Evolutionary conservation across 2,888 invertebrate genomes (phyloP), one percentile per base, ranked within the genome.

Genomic region (Agrotis puta): DNA sequence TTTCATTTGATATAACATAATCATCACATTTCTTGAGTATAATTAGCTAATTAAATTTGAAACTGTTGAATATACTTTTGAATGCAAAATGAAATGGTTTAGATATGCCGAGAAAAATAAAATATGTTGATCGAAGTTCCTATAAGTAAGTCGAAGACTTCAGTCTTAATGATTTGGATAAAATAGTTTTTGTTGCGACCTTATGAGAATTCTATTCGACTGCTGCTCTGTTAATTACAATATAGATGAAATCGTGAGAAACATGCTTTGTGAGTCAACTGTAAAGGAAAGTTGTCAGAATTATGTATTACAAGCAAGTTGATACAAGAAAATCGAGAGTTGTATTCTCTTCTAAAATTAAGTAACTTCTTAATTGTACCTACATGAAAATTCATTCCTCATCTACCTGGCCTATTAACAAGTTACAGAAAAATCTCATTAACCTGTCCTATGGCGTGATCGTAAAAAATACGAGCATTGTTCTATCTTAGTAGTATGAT

Each of bases 241-340:
- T 43, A 16, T 20, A 50, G n/a, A 43, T 72, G n/a, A 27, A 39
- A 43, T 63, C 33, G 64, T 70, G 64, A 51, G 50, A 70, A 74
- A 53, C 74, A 45, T 20, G 51, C 51, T 33, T 51, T 45, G 50
- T 45, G 33, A 73, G 33, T 22, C 16, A 51, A 45, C 22, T 51
- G 18, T n/a, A 20, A 33, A n/a, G 24, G 13, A 59, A 45, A 43
- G 18, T 67, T 50, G 53, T 18, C 33, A 33, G 13, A 53, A 2
- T n/a, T 20, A 22, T 22, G 16, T 7, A 59, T 24, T 18, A n/a
- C 22, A n/a, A n/a, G n/a, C 22, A n/a, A n/a, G 16, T 24, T 24
- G 9, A 9, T 24, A 20, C 16, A 1, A 20, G 20, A 13, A 20
- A 20, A 39, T 39, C 16, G 7, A 64, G n/a, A 39, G 14, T 20